phyloP scores from a whole-genome alignment of 2,113 vertebrate species.

The Lagopus muta region DNA sequence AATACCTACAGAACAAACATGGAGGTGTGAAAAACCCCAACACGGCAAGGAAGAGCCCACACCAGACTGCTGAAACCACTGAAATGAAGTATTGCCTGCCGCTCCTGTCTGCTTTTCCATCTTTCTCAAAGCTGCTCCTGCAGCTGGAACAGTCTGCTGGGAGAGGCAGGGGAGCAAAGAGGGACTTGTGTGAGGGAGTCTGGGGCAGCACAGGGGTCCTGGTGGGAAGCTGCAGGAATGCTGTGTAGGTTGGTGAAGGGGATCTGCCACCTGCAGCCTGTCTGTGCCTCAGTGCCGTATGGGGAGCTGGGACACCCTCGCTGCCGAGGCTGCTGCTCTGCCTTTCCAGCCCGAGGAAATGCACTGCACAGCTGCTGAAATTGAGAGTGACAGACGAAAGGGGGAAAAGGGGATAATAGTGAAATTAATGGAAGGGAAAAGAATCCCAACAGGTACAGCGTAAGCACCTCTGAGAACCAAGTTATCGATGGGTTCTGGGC shows the following conservation, averaged over 20 bases:
- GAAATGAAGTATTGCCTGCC: background rate
- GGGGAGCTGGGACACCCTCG: background rate
- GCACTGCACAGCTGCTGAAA: background rate
- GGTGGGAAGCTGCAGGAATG: rapidly evolving
- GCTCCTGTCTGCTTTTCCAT: background rate
- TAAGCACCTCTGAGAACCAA: background rate
- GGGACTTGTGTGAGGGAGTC: background rate
- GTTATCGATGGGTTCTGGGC: background rate
- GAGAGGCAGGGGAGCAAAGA: background rate
- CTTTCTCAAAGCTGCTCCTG: background rate
- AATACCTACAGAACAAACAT: background rate
- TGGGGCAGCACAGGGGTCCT: background rate
- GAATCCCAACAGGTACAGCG: background rate
- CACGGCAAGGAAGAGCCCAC: background rate
- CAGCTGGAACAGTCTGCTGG: rapidly evolving
- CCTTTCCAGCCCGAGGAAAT: background rate
- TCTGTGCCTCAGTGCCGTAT: rapidly evolving
- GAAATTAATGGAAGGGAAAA: background rate
- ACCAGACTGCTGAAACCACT: background rate
- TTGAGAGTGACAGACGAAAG: background rate
- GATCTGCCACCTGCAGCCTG: too few species aligned
- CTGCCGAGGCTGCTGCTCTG: background rate
- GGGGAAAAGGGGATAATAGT: background rate
- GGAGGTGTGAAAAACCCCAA: background rate
- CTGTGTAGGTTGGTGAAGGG: background rate